Conservation (phyloP, 2,888 invertebrate species). For the Perizoma affinitatum region DNA sequence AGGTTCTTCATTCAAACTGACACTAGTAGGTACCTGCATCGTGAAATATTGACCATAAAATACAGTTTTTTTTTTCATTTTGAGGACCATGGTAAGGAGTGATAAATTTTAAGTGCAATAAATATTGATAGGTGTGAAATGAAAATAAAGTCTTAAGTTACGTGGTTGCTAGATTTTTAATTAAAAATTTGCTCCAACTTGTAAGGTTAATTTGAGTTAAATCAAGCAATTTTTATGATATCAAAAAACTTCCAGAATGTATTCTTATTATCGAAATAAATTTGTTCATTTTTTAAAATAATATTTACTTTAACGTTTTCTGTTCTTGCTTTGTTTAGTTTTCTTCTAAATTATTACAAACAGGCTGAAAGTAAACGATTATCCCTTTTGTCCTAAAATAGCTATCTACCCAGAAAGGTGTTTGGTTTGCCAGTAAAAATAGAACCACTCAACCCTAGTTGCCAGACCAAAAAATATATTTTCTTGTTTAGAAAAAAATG, state of each 20-base stretch:
- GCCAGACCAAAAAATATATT: conserved; percentile 47
- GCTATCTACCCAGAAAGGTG: conserved; percentile 65
- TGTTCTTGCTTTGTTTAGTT: conserved; percentile 21
- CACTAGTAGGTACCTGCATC: conserved; percentile 3
- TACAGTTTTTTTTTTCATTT: neutral
- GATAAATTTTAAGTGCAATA: neutral
- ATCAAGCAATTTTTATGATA: neutral
- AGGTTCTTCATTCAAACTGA: conserved; percentile 6
- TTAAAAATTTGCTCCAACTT: too few relatives aligned
- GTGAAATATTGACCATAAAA: conserved; percentile 1
- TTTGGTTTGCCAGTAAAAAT: conserved; percentile 70
- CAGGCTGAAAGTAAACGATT: conserved; percentile 37
- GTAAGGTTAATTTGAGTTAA: too few relatives aligned
- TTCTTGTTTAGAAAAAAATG: conserved; percentile 74
- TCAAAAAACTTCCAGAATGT: too few relatives aligned
- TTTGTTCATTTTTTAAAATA: neutral
- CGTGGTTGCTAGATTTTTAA: too few relatives aligned
- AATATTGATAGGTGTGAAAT: neutral
- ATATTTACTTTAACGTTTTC: conserved; percentile 16
- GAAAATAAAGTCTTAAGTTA: too few relatives aligned
- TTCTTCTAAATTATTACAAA: conserved; percentile 37
- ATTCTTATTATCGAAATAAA: neutral
- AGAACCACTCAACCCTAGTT: conserved; percentile 62
- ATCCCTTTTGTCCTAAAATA: conserved; percentile 69
- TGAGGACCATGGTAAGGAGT: neutral